A percentile compares a stretch with the other conserved stretches of the same genome.
Evolutionary conservation across 1,140 invertebrate genomes (phyloP).

Genomic region (Tetragonula clypearis): DNA sequence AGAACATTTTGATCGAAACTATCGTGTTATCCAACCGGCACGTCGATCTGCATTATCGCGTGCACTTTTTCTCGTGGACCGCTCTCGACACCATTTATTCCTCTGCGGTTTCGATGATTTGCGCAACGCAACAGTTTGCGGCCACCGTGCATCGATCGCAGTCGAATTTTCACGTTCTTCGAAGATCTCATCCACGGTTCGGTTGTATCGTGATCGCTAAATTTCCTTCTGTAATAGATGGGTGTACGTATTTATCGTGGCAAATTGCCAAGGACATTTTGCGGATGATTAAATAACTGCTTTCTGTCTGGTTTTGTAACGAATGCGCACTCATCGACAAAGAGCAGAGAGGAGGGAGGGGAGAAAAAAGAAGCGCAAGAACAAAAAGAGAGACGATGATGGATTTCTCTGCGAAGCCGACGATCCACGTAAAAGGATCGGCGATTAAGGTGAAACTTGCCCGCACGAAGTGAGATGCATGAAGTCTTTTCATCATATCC

Average conservation of each 20-base stretch:
- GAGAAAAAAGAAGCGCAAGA: background rate
- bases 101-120: slow-evolving; percentile 12
- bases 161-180: background rate
- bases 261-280: background rate
- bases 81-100: background rate
- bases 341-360: background rate
- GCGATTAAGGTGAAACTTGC: slow-evolving; percentile 30
- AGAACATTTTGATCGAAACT: slow-evolving; percentile 1
- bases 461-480: background rate
- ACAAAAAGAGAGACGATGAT: background rate
- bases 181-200: background rate
- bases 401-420: background rate
- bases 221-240: slow-evolving; percentile 1
- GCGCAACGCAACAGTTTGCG: slow-evolving; percentile 10
- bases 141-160: background rate
- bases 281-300: background rate
- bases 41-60: background rate
- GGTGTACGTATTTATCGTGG: background rate
- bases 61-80: background rate
- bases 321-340: background rate
- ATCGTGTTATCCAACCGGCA: background rate
- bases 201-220: background rate
- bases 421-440: slow-evolving; percentile 16
- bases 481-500: slow-evolving; percentile 11
- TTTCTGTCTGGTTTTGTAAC: slow-evolving; percentile 1